Percentiles rank a stretch among this genome's conserved stretches.
Conservation (phyloP, 2,888 invertebrate genomes). For the Melanostoma mellinum region DNA sequence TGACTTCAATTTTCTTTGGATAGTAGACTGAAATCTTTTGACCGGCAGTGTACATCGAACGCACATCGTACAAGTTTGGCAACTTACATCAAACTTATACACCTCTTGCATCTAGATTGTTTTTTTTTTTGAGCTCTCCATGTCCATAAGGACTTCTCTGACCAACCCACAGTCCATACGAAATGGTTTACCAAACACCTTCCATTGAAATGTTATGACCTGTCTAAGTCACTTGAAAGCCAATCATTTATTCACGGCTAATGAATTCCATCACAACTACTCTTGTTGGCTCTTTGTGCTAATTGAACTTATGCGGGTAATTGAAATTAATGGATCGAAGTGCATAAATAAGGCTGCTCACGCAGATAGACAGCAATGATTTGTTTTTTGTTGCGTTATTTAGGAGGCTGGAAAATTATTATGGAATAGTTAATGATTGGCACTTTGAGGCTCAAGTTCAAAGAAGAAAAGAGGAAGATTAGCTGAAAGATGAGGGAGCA, state of each 20-base stretch:
- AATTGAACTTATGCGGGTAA: constrained; percentile 65
- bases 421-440: constrained; percentile 35
- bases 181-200: too few species aligned
- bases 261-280: constrained; percentile 59
- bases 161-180: background rate
- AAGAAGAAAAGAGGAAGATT: background rate
- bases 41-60: too few species aligned
- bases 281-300: constrained; percentile 55
- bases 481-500: constrained; percentile 5
- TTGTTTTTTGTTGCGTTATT: constrained; percentile 36
- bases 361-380: constrained; percentile 7
- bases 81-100: too few species aligned
- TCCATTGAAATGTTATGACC: constrained; percentile 20
- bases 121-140: too few species aligned
- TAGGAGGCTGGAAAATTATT: constrained; percentile 13
- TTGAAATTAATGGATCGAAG: constrained; percentile 53
- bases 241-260: constrained; percentile 53
- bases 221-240: constrained; percentile 40
- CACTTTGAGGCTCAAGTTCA: constrained; percentile 42
- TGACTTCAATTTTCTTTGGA: too few species aligned
- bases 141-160: too few species aligned
- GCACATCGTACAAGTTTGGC: too few species aligned
- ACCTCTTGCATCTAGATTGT: too few species aligned
- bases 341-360: constrained; percentile 38
- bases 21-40: too few species aligned